These are phyloP conservation scores for Agrotis clavis DNA, from an alignment of 2,888 invertebrate species.

Conservation along the genomic window DNA sequence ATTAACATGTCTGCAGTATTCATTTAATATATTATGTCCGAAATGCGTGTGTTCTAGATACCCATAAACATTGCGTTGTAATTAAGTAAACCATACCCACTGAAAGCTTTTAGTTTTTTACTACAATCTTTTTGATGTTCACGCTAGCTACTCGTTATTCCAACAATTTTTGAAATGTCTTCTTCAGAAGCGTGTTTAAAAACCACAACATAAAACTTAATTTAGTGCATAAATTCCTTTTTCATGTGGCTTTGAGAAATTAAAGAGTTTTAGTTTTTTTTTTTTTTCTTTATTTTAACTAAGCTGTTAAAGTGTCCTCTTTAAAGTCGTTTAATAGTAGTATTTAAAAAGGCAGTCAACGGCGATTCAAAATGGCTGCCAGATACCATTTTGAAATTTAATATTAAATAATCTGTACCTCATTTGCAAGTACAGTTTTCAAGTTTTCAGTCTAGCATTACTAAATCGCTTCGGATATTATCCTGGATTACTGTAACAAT, in stretches of 20 bases:
- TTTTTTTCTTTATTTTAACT: conserved; percentile 57
- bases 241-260: conserved; percentile 53
- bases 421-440: conserved; percentile 28
- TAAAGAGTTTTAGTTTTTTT: too few relatives aligned
- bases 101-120: conserved; percentile 73
- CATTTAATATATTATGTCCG: conserved; percentile 6
- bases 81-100: conserved; percentile 65
- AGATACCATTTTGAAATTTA: conserved; percentile 28
- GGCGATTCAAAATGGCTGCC: conserved; percentile 30
- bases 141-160: conserved; percentile 55
- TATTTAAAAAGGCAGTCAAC: conserved; percentile 47
- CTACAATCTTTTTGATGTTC: conserved; percentile 67
- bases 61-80: conserved; percentile 67
- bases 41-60: conserved; percentile 57
- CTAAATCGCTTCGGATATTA: conserved; percentile 62
- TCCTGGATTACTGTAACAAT: conserved; percentile 62
- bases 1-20: conserved; percentile 19
- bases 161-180: conserved; percentile 55
- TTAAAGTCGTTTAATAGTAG: conserved; percentile 53
- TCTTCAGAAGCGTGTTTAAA: conserved; percentile 41
- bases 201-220: conserved; percentile 56
- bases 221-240: conserved; percentile 45
- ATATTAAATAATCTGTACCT: conserved; percentile 23
- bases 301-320: conserved; percentile 50
- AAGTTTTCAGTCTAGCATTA: conserved; percentile 53